Base-by-base conservation (phyloP, 2,113 vertebrate species). In the Mormyrus lacerda region DNA sequence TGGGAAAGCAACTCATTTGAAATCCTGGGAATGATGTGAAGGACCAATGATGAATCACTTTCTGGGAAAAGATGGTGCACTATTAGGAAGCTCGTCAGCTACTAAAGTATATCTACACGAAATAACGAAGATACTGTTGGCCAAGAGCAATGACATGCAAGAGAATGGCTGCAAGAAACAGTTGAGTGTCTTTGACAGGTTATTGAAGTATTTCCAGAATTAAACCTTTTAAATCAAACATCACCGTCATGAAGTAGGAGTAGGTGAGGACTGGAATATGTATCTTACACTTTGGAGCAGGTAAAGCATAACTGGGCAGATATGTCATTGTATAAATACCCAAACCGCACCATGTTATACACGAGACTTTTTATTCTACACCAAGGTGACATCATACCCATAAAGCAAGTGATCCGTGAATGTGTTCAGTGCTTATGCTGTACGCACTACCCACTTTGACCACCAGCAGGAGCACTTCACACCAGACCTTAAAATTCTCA, bases 351-450 rank as follows among this genome's bases (percentile, higher is more conserved):
- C 65, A 31, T 89, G 39, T 87, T 27, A 87, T 76, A 87, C 24
- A 87, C 50, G 35, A 21, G 47, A 51, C 31, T 15, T 24, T 87
- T 87, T 90, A 42, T 79, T 69, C 50, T 53, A 15, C 31, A 35
- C 19, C 55, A 21, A 42, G 35, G 21, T 87, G 61, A 90, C 89
- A 87, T 87, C 85, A 90, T 87, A 42, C 35, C 85, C 44, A 61
- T 13, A 89, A 85, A 21, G 17, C 55, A 51, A 47, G 89, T 31
- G 85, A 73, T n/a, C 27, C 85, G 7, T 69, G 51, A 89, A 89
- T 27, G 79, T 69, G 61, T 69, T 69, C 61, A 31, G 10, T 31
- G 61, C 61, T 65, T 27, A 27, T 27, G 58, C 3, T 11, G 58
- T 3, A 65, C 10, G 58, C 58, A 27, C 9, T 69, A 31, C 48